A percentile compares a stretch with the other conserved stretches of the same genome.
Evolutionary conservation across 2,113 vertebrate genomes (phyloP).

Genomic region (Lutjanus erythropterus): DNA sequence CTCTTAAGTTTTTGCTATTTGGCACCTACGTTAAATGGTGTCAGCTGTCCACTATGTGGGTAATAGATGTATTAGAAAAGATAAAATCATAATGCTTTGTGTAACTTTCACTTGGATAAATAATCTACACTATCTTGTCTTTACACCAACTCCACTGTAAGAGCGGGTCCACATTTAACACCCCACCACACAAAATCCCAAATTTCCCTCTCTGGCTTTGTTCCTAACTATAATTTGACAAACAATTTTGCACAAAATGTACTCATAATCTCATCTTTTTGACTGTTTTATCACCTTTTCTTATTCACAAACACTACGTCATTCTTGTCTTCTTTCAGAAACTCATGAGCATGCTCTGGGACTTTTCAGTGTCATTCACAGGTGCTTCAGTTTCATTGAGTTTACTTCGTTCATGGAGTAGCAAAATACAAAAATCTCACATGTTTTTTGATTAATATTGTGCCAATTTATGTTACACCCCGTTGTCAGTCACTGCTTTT

Average conservation of each 20-base stretch:
- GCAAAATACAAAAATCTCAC: neutral
- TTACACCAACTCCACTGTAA: conserved; percentile 9
- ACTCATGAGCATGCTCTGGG: conserved; percentile 2
- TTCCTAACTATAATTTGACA: neutral
- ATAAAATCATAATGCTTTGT: neutral
- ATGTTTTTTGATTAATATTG: neutral
- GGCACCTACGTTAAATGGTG: conserved; percentile 19
- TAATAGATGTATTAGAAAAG: neutral
- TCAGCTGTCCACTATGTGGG: neutral
- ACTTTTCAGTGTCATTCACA: conserved; percentile 23
- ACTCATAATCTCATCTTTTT: neutral
- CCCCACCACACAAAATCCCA: conserved; percentile 1
- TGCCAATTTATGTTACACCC: neutral
- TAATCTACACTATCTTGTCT: neutral
- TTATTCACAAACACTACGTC: neutral
- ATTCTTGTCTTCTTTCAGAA: neutral
- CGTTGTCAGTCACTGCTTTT: neutral
- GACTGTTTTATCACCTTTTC: neutral
- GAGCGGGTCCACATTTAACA: conserved; percentile 5
- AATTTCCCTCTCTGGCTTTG: neutral
- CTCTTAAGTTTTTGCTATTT: conserved; percentile 3
- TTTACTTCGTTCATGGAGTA: neutral
- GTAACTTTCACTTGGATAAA: neutral
- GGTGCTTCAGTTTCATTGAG: neutral
- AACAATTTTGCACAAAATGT: neutral